These are phyloP conservation scores for Drosophila rufa DNA, from an alignment of 1,140 invertebrate genomes.

Conservation along the genomic window DNA sequence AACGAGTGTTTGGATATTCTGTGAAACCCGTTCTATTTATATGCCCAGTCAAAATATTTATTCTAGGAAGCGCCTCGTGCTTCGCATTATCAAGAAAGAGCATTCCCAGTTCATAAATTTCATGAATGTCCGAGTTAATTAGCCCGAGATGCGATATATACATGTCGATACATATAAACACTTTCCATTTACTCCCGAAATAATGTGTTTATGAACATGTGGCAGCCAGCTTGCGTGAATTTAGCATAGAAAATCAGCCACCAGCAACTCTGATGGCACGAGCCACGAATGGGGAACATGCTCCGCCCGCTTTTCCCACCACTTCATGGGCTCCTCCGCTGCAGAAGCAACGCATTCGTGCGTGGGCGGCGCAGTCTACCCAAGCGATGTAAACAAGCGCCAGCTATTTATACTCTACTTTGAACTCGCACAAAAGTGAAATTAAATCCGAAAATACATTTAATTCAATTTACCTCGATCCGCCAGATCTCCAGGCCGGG, in stretches of 20 bases:
- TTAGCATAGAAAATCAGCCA: slow-evolving; percentile 44
- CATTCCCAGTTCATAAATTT: slow-evolving; percentile 62
- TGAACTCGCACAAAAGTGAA: slow-evolving; percentile 28
- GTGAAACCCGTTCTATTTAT: slow-evolving; percentile 27
- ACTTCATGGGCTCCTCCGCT: slow-evolving; percentile 37
- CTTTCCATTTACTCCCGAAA: neutral
- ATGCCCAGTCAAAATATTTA: slow-evolving; percentile 31
- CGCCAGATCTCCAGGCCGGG: slow-evolving; percentile 89
- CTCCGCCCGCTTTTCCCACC: slow-evolving; percentile 1
- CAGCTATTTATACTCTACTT: slow-evolving; percentile 66
- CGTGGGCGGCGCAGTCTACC: slow-evolving; percentile 68
- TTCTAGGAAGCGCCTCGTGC: neutral
- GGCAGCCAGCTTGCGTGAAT: slow-evolving; percentile 51
- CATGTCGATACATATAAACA: slow-evolving; percentile 10
- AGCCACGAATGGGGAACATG: slow-evolving; percentile 19
- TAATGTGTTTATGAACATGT: slow-evolving; percentile 38
- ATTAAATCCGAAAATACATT: slow-evolving; percentile 7
- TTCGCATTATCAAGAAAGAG: slow-evolving; percentile 32
- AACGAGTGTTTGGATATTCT: slow-evolving; percentile 15
- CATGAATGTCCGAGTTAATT: slow-evolving; percentile 57
- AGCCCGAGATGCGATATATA: slow-evolving; percentile 24
- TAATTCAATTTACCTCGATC: slow-evolving; percentile 87
- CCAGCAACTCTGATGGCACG: slow-evolving; percentile 14
- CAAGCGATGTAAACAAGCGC: slow-evolving; percentile 56
- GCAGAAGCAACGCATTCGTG: slow-evolving; percentile 70